phyloP scores from a whole-genome alignment of 1,140 invertebrate genomes.

The Campoletis sonorensis region DNA sequence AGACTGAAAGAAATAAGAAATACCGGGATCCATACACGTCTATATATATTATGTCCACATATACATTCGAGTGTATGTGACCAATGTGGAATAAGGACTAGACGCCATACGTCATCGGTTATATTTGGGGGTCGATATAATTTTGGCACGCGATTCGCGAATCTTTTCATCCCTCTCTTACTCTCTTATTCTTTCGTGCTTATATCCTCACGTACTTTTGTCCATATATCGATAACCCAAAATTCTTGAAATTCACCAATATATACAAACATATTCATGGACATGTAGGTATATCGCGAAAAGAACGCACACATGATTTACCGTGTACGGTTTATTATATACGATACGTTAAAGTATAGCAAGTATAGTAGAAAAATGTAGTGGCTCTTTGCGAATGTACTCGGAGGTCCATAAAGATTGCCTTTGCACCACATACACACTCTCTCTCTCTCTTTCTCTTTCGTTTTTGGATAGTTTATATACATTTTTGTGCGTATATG shows the following conservation, averaged over 20 bases:
- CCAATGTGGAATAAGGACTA: slow-evolving; percentile 49
- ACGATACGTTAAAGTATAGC: slow-evolving; percentile 39
- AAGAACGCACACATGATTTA: slow-evolving; percentile 16
- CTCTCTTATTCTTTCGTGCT: slow-evolving; percentile 13
- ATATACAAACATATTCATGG: slow-evolving; percentile 12
- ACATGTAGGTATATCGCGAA: slow-evolving; percentile 34
- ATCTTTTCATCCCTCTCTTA: slow-evolving; percentile 9
- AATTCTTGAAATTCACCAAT: background rate
- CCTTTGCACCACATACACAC: slow-evolving; percentile 33
- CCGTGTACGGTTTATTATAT: slow-evolving; percentile 18
- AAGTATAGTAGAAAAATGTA: slow-evolving; percentile 46
- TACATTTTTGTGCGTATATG: slow-evolving; percentile 51
- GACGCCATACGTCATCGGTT: slow-evolving; percentile 54
- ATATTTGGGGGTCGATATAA: slow-evolving; percentile 63
- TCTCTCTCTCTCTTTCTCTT: background rate
- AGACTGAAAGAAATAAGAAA: slow-evolving; percentile 21
- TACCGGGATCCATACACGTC: background rate
- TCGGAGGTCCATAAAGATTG: slow-evolving; percentile 40
- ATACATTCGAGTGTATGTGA: slow-evolving; percentile 15
- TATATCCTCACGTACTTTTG: slow-evolving; percentile 18
- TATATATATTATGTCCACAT: background rate
- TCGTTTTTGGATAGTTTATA: slow-evolving; percentile 26
- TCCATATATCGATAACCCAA: slow-evolving; percentile 17
- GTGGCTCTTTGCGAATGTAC: slow-evolving; percentile 48
- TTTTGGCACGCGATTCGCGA: slow-evolving; percentile 62